phyloP scores from a whole-genome alignment of 2,113 vertebrate species.

The Lamprologus lemairii region DNA sequence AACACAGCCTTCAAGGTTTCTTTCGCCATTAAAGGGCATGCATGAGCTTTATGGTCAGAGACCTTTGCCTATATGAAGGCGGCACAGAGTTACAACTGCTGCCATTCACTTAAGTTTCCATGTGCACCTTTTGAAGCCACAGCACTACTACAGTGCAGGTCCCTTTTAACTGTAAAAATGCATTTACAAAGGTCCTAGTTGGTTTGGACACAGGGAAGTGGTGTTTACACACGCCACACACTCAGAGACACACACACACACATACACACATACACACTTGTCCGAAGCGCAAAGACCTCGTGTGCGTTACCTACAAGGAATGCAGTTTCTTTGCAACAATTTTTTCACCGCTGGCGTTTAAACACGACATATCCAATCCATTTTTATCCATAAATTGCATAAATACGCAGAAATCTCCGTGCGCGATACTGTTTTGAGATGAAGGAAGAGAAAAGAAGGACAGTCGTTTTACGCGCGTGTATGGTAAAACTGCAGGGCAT shows the following conservation, averaged over 20 bases:
- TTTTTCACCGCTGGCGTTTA: neutral
- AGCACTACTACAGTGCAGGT: neutral
- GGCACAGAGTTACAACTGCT: neutral
- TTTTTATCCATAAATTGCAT: neutral
- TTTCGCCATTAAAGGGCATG: conserved; percentile 64
- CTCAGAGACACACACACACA: neutral
- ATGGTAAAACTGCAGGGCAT: neutral
- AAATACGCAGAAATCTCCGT: neutral
- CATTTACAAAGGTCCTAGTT: neutral
- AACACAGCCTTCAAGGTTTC: conserved; percentile 25
- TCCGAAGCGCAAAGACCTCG: conserved; percentile 27
- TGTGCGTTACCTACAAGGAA: conserved; percentile 3
- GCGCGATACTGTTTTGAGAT: neutral
- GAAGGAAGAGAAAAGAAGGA: neutral
- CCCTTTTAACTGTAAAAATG: neutral
- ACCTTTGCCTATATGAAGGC: conserved; percentile 48
- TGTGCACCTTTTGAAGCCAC: neutral
- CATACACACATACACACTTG: conserved; percentile 14
- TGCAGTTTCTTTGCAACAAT: neutral
- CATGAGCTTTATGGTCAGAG: conserved; percentile 40
- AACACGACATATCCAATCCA: neutral
- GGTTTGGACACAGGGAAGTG: conserved; percentile 11
- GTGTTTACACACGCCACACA: conserved; percentile 38
- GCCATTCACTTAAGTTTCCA: neutral
- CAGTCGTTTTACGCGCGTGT: conserved; percentile 30